A percentile compares a stretch with the other conserved stretches of the same genome.
phyloP scores from a whole-genome alignment of 2,113 vertebrate genomes.

The Serranochromis macrocephalus region DNA sequence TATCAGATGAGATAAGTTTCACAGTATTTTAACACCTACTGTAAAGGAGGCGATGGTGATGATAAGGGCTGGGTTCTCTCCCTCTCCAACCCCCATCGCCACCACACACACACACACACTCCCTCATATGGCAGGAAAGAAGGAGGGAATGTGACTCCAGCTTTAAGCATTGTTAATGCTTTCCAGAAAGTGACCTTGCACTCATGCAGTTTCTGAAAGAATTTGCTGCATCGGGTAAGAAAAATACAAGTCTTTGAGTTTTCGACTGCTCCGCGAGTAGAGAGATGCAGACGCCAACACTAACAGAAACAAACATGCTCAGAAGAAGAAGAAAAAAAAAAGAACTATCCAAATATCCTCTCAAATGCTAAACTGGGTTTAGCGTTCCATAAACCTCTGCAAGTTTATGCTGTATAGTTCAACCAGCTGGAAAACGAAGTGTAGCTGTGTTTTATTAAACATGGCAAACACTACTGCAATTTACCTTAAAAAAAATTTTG shows the following conservation, averaged over 20 bases:
- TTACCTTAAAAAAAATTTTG: not conserved
- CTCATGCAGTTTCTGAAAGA: slow-evolving; percentile 12
- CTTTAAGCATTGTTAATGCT: slow-evolving; percentile 21
- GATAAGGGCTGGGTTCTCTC: slow-evolving; percentile 40
- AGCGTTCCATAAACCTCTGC: not conserved
- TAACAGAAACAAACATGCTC: not conserved
- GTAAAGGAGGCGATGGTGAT: slow-evolving; percentile 40
- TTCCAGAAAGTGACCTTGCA: slow-evolving; percentile 43
- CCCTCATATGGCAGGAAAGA: not conserved
- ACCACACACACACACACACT: not conserved
- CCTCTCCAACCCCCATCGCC: not conserved
- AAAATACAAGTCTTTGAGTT: slow-evolving; percentile 2
- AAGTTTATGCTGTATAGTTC: not conserved
- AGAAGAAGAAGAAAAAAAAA: not conserved
- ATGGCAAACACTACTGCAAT: slow-evolving; percentile 6
- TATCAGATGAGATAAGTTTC: slow-evolving; percentile 69
- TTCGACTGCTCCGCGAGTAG: not conserved
- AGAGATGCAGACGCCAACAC: not conserved
- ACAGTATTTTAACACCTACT: slow-evolving; percentile 68
- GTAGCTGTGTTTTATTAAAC: not conserved
- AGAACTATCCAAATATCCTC: not conserved
- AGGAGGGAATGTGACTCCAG: not conserved
- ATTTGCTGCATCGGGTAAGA: not conserved
- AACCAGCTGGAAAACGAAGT: not conserved
- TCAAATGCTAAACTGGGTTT: not conserved